phyloP scores from a whole-genome alignment of 2,888 invertebrate genomes.

The Drosophila crucigera region DNA sequence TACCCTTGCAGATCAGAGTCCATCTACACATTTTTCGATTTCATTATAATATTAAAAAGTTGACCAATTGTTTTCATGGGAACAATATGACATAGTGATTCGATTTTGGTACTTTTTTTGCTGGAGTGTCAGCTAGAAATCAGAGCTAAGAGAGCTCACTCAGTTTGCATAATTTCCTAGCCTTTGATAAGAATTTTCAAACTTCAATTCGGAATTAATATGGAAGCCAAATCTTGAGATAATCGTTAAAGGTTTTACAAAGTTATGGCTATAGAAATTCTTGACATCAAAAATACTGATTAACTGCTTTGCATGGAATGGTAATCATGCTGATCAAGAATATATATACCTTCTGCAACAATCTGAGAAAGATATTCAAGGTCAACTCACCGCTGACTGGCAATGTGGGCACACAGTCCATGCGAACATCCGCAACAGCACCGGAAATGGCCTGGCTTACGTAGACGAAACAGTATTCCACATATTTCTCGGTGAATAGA shows the following conservation, averaged over 20 bases:
- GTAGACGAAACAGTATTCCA: slow-evolving; percentile 95
- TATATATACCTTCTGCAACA: background rate
- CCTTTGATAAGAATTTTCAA: background rate
- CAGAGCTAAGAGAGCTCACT: too few relatives aligned
- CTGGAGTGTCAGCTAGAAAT: too few relatives aligned
- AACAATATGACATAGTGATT: background rate
- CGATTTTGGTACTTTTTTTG: background rate
- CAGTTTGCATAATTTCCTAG: background rate
- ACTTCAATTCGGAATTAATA: too few relatives aligned
- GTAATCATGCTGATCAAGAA: background rate
- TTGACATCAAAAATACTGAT: background rate
- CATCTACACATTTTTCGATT: background rate
- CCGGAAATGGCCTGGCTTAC: slow-evolving; percentile 94
- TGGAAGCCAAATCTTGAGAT: background rate
- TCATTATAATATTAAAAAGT: background rate
- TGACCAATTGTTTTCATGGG: background rate
- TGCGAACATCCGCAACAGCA: slow-evolving; percentile 93
- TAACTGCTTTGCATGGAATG: background rate
- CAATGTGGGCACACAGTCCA: slow-evolving; percentile 93
- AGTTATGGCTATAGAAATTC: background rate
- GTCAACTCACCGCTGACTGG: slow-evolving; percentile 89
- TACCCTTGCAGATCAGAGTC: background rate
- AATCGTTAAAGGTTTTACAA: background rate
- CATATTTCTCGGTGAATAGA: slow-evolving; percentile 92
- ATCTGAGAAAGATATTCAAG: background rate